Evolutionary conservation across 2,113 vertebrate genomes (phyloP).

Genomic region (Halichoeres trimaculatus): DNA sequence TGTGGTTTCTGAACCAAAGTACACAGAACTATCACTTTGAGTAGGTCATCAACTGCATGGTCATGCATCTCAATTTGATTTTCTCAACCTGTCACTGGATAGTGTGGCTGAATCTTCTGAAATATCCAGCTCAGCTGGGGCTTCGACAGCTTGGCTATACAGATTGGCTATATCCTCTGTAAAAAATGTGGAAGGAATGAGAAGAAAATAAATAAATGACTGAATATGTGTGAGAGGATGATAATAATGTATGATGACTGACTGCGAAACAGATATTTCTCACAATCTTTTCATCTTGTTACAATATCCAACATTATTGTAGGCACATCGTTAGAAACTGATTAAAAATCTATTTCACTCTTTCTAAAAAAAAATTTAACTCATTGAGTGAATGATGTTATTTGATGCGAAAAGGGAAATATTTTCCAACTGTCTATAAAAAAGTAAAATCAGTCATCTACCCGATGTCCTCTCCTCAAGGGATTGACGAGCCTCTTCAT

Average conservation of each 20-base stretch:
- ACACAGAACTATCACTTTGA: not conserved
- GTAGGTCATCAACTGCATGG: too few relatives aligned
- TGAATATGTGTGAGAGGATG: too few relatives aligned
- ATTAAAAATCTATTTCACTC: too few relatives aligned
- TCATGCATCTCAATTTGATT: not conserved
- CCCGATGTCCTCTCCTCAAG: constrained; percentile 48
- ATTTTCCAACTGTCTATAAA: not conserved
- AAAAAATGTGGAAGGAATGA: constrained; percentile 1
- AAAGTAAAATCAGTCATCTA: constrained; percentile 8
- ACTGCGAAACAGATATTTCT: not conserved
- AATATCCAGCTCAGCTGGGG: constrained; percentile 10
- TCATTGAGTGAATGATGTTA: too few relatives aligned
- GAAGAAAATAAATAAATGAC: not conserved
- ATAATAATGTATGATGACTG: not conserved
- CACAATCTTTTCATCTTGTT: not conserved
- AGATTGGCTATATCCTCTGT: constrained; percentile 56
- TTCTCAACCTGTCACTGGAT: constrained; percentile 32
- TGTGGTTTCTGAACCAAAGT: not conserved
- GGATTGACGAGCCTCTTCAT: constrained; percentile 65
- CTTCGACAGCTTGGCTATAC: constrained; percentile 47
- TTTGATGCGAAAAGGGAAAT: not conserved
- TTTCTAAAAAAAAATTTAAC: not conserved
- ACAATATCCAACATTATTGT: not conserved
- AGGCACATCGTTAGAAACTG: not conserved
- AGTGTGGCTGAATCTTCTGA: constrained; percentile 23